Conservation (phyloP, 2,113 vertebrate species). For the Leptosomus discolor region DNA sequence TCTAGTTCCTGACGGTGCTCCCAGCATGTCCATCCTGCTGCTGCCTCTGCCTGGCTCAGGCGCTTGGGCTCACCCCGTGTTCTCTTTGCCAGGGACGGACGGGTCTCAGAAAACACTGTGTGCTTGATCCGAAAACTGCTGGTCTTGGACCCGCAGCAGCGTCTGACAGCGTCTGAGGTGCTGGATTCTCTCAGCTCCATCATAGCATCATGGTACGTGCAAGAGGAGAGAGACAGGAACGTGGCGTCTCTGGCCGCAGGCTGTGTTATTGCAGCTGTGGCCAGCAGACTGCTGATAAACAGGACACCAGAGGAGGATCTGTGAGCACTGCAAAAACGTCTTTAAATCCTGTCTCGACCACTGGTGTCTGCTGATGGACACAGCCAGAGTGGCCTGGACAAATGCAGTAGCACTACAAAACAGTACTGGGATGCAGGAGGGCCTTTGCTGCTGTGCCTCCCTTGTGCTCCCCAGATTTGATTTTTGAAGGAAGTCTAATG, state of each 20-base stretch:
- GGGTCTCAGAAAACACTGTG: constrained; percentile 96
- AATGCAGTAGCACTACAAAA: rapidly evolving
- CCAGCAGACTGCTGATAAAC: not conserved
- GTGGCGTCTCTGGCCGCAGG: not conserved
- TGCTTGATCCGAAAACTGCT: constrained; percentile 96
- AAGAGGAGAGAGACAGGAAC: not conserved
- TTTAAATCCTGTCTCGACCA: rapidly evolving
- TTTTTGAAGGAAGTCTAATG: not conserved
- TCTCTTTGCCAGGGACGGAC: constrained; percentile 82
- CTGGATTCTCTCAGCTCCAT: constrained; percentile 93
- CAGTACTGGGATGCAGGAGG: not conserved
- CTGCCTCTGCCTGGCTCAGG: rapidly evolving
- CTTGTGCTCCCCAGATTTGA: not conserved
- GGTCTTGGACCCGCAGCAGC: constrained; percentile 95
- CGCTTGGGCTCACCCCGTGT: rapidly evolving
- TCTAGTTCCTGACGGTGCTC: not conserved
- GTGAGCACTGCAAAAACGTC: not conserved
- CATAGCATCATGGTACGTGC: constrained; percentile 89
- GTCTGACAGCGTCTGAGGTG: constrained; percentile 90
- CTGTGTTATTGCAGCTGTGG: not conserved
- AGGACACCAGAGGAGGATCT: not conserved
- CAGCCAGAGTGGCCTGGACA: not conserved
- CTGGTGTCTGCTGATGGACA: not conserved
- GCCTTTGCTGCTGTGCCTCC: not conserved
- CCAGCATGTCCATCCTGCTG: rapidly evolving